These are phyloP conservation scores for Sarcophaga caerulescens DNA, from an alignment of 2,888 invertebrate species.

Conservation along the genomic window DNA sequence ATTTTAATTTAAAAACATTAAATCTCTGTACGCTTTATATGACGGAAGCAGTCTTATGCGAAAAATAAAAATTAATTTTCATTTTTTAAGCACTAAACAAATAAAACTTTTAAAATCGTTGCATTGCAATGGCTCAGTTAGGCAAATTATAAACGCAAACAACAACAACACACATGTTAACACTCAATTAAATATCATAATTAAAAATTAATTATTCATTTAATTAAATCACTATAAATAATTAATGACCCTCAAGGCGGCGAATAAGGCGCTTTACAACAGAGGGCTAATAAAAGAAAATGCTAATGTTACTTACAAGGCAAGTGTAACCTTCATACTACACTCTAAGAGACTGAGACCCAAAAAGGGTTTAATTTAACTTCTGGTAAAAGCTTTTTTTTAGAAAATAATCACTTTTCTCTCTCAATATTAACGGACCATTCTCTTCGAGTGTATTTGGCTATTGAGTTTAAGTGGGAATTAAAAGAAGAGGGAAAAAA, in stretches of 20 bases:
- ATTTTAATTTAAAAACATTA: slow-evolving; percentile 28
- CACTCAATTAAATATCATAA: slow-evolving; percentile 6
- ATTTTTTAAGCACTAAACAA: background rate
- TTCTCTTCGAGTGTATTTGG: background rate
- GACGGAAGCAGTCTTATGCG: background rate
- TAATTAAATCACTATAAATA: slow-evolving; percentile 46
- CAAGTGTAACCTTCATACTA: too few species aligned
- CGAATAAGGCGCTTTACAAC: background rate
- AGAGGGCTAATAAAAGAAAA: background rate
- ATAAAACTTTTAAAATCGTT: background rate
- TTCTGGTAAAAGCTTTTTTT: too few species aligned
- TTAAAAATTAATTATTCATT: slow-evolving; percentile 38
- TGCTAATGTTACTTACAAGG: slow-evolving; percentile 5
- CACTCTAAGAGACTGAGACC: too few species aligned
- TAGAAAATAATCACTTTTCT: too few species aligned
- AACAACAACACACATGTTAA: background rate
- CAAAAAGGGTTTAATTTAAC: too few species aligned
- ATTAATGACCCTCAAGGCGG: slow-evolving; percentile 23
- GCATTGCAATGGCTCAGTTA: background rate
- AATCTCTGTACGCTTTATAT: background rate
- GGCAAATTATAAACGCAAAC: slow-evolving; percentile 6
- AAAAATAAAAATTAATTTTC: background rate
- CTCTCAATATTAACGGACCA: too few species aligned
- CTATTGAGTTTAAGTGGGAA: background rate
- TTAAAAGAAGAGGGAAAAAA: background rate